These are phyloP conservation scores for Campopleginae sp. DNA, from an alignment of 2,888 invertebrate genomes.

Conservation along the genomic window DNA sequence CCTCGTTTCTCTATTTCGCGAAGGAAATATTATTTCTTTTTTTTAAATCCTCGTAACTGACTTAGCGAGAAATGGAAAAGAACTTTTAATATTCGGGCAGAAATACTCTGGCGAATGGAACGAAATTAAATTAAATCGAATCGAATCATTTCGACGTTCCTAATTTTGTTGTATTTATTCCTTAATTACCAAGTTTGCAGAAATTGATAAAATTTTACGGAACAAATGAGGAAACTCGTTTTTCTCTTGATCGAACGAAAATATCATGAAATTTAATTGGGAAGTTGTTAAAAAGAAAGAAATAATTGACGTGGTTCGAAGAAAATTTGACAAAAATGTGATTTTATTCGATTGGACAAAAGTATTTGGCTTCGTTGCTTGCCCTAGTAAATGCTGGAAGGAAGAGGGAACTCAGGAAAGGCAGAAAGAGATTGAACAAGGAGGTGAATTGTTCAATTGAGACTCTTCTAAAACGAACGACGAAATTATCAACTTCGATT, in stretches of 20 bases:
- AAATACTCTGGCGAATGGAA: not conserved
- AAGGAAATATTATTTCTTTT: not conserved
- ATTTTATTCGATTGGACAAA: not conserved
- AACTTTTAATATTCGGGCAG: not conserved
- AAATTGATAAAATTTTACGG: not conserved
- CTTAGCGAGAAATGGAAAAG: not conserved
- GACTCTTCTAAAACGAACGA: constrained; percentile 17
- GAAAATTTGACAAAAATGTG: not conserved
- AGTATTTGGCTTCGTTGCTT: constrained; percentile 57
- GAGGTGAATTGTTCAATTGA: constrained; percentile 16
- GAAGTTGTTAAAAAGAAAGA: not conserved
- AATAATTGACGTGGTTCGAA: not conserved
- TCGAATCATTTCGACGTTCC: not conserved
- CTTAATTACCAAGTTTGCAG: not conserved
- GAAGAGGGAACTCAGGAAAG: constrained; percentile 4
- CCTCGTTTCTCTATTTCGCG: not conserved
- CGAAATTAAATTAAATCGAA: not conserved
- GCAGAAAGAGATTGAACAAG: not conserved
- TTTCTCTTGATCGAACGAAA: not conserved
- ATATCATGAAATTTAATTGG: not conserved
- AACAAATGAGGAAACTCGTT: too few species aligned
- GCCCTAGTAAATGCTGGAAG: constrained; percentile 48
- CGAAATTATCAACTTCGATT: constrained; percentile 25
- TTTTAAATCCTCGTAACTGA: not conserved
- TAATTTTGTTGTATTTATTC: not conserved